phyloP scores from a whole-genome alignment of 2,888 invertebrate genomes.

The Thumatha senex region DNA sequence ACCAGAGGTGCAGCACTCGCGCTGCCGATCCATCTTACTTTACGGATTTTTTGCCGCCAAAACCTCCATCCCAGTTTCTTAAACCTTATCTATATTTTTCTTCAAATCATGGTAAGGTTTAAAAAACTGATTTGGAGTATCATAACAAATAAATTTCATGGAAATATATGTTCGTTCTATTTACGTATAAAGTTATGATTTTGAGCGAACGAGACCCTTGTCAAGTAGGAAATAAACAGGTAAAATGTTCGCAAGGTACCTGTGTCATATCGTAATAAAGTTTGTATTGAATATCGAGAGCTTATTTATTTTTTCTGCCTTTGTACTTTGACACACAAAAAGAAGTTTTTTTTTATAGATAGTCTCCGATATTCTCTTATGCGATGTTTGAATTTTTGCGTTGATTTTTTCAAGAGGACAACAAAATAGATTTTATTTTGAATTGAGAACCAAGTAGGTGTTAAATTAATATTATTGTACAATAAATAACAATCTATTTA shows the following conservation, averaged over 20 bases:
- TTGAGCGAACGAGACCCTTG: conserved; percentile 5
- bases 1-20: too few relatives aligned
- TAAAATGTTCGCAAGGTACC: not conserved
- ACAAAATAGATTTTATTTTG: not conserved
- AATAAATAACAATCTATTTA: too few relatives aligned
- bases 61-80: too few relatives aligned
- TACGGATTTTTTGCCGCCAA: too few relatives aligned
- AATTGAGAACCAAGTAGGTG: not conserved
- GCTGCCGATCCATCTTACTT: too few relatives aligned
- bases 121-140: too few relatives aligned
- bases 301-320: not conserved
- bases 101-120: too few relatives aligned
- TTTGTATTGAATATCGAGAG: conserved; percentile 4
- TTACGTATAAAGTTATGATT: conserved; percentile 2
- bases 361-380: not conserved
- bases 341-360: not conserved
- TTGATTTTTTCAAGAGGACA: too few relatives aligned
- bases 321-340: not conserved
- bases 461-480: too few relatives aligned
- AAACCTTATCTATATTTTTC: too few relatives aligned
- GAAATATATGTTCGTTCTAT: not conserved
- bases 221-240: conserved; percentile 3
- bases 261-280: conserved; percentile 2
- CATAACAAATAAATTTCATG: too few relatives aligned
- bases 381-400: too few relatives aligned